Evolutionary conservation across 2,888 invertebrate genomes (phyloP), one percentile per base, ranked within the genome.

Genomic region (Pollenia labialis): DNA sequence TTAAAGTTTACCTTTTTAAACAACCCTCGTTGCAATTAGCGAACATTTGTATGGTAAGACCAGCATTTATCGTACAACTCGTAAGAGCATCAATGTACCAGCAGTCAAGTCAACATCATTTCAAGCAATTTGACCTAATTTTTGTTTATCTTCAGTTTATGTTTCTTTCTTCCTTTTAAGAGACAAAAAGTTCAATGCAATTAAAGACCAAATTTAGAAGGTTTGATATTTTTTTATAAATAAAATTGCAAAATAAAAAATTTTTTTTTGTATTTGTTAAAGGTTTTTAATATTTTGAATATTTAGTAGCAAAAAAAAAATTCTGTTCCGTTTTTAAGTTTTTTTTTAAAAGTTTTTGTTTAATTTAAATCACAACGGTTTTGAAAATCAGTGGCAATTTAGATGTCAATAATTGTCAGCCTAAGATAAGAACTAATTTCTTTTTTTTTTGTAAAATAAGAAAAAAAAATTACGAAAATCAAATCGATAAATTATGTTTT

Each of bases 371-470:
- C 7, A n/a, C 4, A 18, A 40, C 0, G 8, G 60, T 46, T 71
- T 74, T 56, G 66, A 44, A 69, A 62, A 81, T 81, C 87, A 74
- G 81, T 87, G 74, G 87, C 81, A 74, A 74, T 74, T 87, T 81
- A 81, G 81, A 79, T 84, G 84, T 81, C 72, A 77, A 84, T 87
- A 87, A 84, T 87, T 87, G 81, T 69, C 87, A 74, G 77, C 84
- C 84, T 87, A 87, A 87, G 87, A 87, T 84, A 81, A 84, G 68
- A 87, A 68, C 62, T 46, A 50, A 56, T n/a, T 44, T 32, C 3
- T 32, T 32, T 32, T 66, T 66, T 80, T 62, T 50, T 62, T 23
- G 9, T 46, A 32, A 32, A 66, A n/a, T n/a, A 44, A 52, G 0
- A 23, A 52, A n/a, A n/a, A 62, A 50, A 18, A 2, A 10, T 46